phyloP scores from a whole-genome alignment of 2,888 invertebrate species.

The Dryococelus australis region DNA sequence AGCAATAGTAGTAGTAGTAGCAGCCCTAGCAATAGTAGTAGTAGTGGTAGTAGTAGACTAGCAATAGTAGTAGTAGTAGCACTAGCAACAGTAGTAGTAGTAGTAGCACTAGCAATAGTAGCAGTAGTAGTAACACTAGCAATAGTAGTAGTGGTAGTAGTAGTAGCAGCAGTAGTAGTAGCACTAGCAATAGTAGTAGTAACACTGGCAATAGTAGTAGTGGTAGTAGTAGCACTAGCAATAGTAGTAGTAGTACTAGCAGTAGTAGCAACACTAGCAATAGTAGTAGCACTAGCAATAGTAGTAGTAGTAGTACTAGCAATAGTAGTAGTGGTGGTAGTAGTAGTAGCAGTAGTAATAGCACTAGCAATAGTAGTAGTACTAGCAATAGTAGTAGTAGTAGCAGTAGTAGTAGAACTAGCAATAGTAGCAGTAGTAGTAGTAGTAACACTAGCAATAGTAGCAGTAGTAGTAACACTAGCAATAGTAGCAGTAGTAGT shows the following conservation, averaged over 20 bases:
- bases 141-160: background rate
- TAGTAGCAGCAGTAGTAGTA: background rate
- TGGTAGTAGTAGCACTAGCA: background rate
- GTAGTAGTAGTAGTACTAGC: too few relatives aligned
- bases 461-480: conserved; percentile 11
- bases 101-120: background rate
- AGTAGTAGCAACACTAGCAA: background rate
- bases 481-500: conserved; percentile 4
- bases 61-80: background rate
- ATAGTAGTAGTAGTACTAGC: conserved; percentile 2
- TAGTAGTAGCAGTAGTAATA: background rate
- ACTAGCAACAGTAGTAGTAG: background rate
- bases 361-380: background rate
- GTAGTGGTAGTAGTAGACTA: background rate
- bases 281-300: background rate
- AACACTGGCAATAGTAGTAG: background rate
- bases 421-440: conserved; percentile 6
- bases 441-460: background rate
- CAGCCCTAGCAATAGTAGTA: background rate
- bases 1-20: background rate
- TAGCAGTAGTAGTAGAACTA: background rate
- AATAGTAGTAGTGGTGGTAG: background rate
- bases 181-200: background rate
- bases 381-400: background rate
- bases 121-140: background rate